Evolutionary conservation across 2,797 vertebrate genomes (phyloP), one percentile per base, ranked within the genome.

Genomic region (Tokudaia tokunoshimensis): DNA sequence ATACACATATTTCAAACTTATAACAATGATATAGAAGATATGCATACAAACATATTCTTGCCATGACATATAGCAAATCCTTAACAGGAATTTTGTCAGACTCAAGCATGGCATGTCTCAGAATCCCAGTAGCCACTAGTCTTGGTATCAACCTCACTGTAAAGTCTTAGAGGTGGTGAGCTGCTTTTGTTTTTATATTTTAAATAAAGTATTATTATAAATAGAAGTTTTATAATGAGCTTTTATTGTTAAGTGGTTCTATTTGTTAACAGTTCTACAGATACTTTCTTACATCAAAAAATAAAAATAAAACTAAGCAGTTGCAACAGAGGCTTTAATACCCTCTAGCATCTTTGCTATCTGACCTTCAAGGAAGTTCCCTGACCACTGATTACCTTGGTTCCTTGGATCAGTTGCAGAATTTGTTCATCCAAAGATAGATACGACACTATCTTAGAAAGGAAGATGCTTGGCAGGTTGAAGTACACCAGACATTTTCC

Each of bases 401-500:
- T 63, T 37, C 8, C 24, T 34, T 55, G 9, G 13, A 63, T 82
- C 50, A 55, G 80, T 72, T 20, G 20, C 37, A 13, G 65, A 34
- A 55, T 55, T 37, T 14, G 15, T 76, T 15, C 20, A 92, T 31
- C 9, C 4, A 37, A 2, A 75, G 8, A 93, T 70, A 22, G 20
- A 29, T 81, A 80, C 57, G 57, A 82, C 78, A 65, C 20, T 94
- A 2, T 81, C 90, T 89, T 91, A 14, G 55, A 94, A 94, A 94
- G 22, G 41, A 47, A 83, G 31, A 59, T 67, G 41, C 86, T 15
- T 24, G 67, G 6, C 65, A 67, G 26, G 72, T 3, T 78, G 11
- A 6, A 7, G 19, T 92, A 92, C 82, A 63, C 44, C 55, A 91
- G 50, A 83, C 57, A 78, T 3, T 59, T 94, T 94, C 19, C 37